Base-by-base conservation (phyloP, 2,113 vertebrate genomes). In the Solea solea region DNA sequence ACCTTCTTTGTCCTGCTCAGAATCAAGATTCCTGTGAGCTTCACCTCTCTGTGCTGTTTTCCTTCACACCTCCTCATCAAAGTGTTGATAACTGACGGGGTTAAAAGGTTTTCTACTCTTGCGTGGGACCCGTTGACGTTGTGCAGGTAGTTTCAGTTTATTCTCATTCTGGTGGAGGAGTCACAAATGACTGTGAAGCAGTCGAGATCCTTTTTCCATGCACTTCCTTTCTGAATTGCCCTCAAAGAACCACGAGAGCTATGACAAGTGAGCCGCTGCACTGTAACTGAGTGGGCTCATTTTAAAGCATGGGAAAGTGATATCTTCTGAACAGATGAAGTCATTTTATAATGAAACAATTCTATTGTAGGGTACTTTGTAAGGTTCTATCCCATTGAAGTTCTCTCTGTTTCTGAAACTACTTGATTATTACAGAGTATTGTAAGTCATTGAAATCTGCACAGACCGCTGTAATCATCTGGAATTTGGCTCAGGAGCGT, bases 31-130 rank as follows among this genome's bases (percentile, higher is more conserved):
- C 64, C 10, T 8, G 3, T 59, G 34, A 71, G 60, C 59, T 25
- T 74, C 51, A 54, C 21, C 56, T 65, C 64, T 69, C 4, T 0
- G 55, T 11, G 53, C 60, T 87, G 80, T 49, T 61, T 82, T 78
- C 50, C 34, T 25, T 82, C 78, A 71, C 56, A 9, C 52, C 56
- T 7, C 2, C 70, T 62, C 70, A 60, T 78, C 63, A 80, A 81
- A 76, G 81, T 54, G 25, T 75, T 78, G 62, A 72, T 78, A 60
- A 65, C 44, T 78, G 86, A 70, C 86, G 64, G 28, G 7, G 58
- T 34, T 34, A 34, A 50, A 63, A 44, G 60, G 51, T 39, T 78
- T 76, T 74, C 67, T 76, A 54, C 76, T 73, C 69, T 8, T 14
- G 7, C 57, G 50, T 0, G 39, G 14, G 15, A 12, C 69, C 39